Evolutionary conservation across 2,113 vertebrate genomes (phyloP).

Genomic region (Podocnemis expansa): DNA sequence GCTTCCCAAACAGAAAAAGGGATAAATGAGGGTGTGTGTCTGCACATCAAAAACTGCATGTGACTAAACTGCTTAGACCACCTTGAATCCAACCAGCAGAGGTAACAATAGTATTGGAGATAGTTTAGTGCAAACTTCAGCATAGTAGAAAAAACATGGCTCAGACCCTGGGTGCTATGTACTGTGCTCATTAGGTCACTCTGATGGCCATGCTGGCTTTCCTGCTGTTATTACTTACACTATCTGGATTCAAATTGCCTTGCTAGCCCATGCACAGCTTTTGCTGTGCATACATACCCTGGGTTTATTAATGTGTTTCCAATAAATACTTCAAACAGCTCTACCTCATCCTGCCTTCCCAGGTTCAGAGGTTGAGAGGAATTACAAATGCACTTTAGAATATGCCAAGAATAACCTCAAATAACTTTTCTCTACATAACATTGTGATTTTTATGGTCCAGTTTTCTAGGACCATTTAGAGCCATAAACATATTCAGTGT

Average conservation of each 20-base stretch:
- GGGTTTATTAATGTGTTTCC: neutral
- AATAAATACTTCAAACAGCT: neutral
- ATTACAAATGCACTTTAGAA: slow-evolving; percentile 9
- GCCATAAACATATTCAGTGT: neutral
- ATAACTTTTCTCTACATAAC: neutral
- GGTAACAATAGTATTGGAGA: neutral
- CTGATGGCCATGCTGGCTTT: neutral
- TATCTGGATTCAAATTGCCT: neutral
- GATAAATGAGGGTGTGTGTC: neutral
- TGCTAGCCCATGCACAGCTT: neutral
- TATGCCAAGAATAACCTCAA: neutral
- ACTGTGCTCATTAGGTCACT: neutral
- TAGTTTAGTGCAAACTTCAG: neutral
- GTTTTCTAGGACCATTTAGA: neutral
- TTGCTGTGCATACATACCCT: neutral
- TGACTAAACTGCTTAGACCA: neutral
- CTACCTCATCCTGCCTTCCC: neutral
- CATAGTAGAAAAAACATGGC: neutral
- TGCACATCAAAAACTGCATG: neutral
- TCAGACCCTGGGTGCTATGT: neutral
- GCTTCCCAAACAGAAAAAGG: neutral
- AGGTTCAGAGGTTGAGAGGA: neutral
- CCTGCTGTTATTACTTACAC: neutral
- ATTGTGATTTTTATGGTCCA: neutral
- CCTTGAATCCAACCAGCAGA: neutral